Conservation (phyloP, 92 coral and sea anemone species). For the Porites divaricata region DNA sequence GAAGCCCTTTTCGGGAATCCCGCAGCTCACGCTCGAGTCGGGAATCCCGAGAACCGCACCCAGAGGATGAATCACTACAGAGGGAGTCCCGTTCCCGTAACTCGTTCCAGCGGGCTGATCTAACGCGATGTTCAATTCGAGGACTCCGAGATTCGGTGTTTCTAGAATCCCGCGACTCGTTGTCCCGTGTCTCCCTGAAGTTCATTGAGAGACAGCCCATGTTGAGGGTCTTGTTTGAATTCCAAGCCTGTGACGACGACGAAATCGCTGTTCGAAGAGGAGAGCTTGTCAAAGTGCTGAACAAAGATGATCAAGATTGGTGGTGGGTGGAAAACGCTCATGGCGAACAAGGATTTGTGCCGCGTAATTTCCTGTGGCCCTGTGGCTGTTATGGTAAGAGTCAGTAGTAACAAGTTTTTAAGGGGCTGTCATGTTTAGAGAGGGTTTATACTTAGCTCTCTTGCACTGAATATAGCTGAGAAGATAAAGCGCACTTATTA, state of each 20-base stretch:
- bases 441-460: too few relatives aligned
- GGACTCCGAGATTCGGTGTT: constrained; percentile 1
- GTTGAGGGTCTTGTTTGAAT: constrained; percentile 65
- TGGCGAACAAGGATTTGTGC: constrained; percentile 62
- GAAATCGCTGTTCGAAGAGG: constrained; percentile 64
- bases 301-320: constrained; percentile 70
- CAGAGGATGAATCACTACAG: neutral
- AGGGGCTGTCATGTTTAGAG: neutral
- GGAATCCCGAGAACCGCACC: constrained; percentile 14
- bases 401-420: neutral
- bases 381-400: constrained; percentile 72
- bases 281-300: constrained; percentile 58
- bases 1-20: constrained; percentile 45
- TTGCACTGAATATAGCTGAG: too few relatives aligned
- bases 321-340: constrained; percentile 66
- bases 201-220: constrained; percentile 35
- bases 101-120: constrained; percentile 11
- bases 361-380: constrained; percentile 68
- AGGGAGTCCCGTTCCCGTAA: constrained; percentile 12
- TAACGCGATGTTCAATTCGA: constrained; percentile 24
- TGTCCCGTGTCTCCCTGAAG: constrained; percentile 17
- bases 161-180: neutral
- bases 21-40: constrained; percentile 15
- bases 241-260: constrained; percentile 61
- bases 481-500: too few relatives aligned